Conservation (phyloP, 2,888 invertebrate genomes). For the Lasioglossum zephyrum region DNA sequence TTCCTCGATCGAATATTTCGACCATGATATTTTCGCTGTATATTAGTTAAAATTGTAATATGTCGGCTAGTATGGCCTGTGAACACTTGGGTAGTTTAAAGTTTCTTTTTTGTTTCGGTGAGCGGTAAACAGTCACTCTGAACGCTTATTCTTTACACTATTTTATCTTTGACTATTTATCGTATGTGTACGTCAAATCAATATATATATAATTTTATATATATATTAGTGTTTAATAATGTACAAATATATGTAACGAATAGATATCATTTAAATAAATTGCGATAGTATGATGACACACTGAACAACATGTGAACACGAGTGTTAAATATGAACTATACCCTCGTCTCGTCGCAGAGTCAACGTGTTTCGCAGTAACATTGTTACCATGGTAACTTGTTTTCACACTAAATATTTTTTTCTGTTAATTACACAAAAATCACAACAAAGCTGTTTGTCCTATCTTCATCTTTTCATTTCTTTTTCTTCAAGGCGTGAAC, state of each 20-base stretch:
- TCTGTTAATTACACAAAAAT: conserved; percentile 26
- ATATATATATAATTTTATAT: conserved; percentile 43
- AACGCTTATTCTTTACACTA: conserved; percentile 62
- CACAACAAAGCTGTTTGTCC: conserved; percentile 18
- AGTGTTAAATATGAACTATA: conserved; percentile 47
- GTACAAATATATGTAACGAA: conserved; percentile 58
- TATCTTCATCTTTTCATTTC: background rate
- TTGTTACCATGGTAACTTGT: conserved; percentile 71
- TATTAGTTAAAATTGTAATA: conserved; percentile 68
- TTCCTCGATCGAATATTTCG: conserved; percentile 52
- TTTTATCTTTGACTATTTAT: conserved; percentile 42
- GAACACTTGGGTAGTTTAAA: conserved; percentile 75
- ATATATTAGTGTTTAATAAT: conserved; percentile 48
- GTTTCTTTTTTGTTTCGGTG: conserved; percentile 49
- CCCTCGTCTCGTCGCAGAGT: conserved; percentile 52
- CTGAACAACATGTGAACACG: conserved; percentile 47
- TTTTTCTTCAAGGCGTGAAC: conserved; percentile 21
- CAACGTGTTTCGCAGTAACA: conserved; percentile 70
- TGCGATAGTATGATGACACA: conserved; percentile 46
- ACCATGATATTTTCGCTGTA: conserved; percentile 63
- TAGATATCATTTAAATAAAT: conserved; percentile 58
- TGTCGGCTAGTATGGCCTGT: conserved; percentile 70
- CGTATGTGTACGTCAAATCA: conserved; percentile 56
- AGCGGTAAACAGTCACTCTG: conserved; percentile 60
- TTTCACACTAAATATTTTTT: conserved; percentile 40